These are phyloP conservation scores for Gila orcuttii DNA, from an alignment of 2,113 vertebrate species.

Conservation along the genomic window DNA sequence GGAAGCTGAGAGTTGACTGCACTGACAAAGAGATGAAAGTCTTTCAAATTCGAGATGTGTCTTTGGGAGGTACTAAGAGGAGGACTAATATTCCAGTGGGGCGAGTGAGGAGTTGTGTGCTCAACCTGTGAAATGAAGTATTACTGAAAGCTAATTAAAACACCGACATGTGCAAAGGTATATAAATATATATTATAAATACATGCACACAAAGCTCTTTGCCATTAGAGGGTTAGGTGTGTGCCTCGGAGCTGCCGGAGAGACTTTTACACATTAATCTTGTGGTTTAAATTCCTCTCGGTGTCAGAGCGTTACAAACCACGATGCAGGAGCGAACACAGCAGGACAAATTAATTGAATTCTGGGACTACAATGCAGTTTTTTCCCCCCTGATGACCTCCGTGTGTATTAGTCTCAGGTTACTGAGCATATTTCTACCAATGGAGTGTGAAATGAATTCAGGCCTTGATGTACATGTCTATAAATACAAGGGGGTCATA, in stretches of 20 bases:
- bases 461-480: conserved; percentile 7
- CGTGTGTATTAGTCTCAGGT: conserved; percentile 37
- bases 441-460: conserved; percentile 52
- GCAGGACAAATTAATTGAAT: conserved; percentile 48
- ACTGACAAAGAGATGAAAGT: conserved; percentile 18
- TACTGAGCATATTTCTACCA: conserved; percentile 39
- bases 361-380: conserved; percentile 45
- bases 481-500: conserved; percentile 38
- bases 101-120: background rate
- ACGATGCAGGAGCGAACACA: conserved; percentile 15
- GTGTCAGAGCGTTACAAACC: conserved; percentile 18
- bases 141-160: conserved; percentile 45
- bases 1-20: conserved; percentile 32
- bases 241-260: background rate
- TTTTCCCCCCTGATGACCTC: conserved; percentile 8
- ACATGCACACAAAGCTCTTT: background rate
- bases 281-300: conserved; percentile 3
- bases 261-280: conserved; percentile 47
- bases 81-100: conserved; percentile 25
- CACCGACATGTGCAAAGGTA: background rate
- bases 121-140: conserved; percentile 49
- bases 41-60: conserved; percentile 7
- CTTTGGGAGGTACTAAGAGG: conserved; percentile 8
- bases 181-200: background rate
- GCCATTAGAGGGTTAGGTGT: background rate